These are phyloP conservation scores for Micrastur ruficollis DNA, from an alignment of 2,797 vertebrate genomes.

Conservation along the genomic window DNA sequence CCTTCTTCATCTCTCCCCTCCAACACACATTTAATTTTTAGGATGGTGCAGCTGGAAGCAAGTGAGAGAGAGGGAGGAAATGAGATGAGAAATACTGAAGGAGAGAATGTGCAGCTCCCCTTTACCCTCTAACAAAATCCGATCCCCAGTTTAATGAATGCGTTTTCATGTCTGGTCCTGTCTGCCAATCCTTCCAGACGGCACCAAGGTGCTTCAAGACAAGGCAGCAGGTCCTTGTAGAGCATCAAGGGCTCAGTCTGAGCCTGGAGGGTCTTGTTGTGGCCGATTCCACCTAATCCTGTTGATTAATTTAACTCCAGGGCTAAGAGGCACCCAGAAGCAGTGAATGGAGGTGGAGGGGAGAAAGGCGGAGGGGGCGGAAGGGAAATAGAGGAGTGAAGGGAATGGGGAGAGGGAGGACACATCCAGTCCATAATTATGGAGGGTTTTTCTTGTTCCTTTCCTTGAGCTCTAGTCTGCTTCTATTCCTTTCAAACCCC, in stretches of 20 bases:
- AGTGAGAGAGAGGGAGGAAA: neutral
- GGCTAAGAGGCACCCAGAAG: slow-evolving; percentile 27
- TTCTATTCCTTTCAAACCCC: neutral
- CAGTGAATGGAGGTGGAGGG: neutral
- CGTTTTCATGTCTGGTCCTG: neutral
- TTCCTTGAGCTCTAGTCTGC: neutral
- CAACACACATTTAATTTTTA: neutral
- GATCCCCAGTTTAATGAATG: slow-evolving; percentile 41
- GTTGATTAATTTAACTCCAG: slow-evolving; percentile 86
- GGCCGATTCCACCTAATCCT: slow-evolving; percentile 79
- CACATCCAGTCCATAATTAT: neutral
- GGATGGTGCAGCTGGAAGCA: slow-evolving; percentile 7
- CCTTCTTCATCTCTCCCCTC: neutral
- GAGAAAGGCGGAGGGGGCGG: neutral
- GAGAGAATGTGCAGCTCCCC: neutral
- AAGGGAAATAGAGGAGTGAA: neutral
- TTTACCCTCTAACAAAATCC: neutral
- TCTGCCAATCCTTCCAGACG: neutral
- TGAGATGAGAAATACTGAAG: neutral
- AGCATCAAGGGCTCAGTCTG: neutral
- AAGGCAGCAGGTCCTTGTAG: neutral
- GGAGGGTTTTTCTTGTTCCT: neutral
- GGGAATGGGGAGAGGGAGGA: neutral
- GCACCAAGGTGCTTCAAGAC: slow-evolving; percentile 34
- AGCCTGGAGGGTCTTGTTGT: slow-evolving; percentile 24